These are phyloP conservation scores for Eleutherodactylus coqui DNA, from an alignment of 2,797 vertebrate genomes.

Conservation along the genomic window DNA sequence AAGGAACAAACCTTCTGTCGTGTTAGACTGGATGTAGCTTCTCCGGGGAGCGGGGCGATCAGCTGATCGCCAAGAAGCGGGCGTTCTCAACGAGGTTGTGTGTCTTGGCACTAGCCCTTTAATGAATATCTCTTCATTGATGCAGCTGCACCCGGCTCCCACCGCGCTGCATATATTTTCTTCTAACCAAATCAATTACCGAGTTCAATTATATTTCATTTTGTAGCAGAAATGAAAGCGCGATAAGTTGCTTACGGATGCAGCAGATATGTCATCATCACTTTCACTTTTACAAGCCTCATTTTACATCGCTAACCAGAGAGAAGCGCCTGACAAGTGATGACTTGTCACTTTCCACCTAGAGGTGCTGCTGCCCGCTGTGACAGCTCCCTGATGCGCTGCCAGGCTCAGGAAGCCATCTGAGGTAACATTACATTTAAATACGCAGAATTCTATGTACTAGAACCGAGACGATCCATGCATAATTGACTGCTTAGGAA, in stretches of 20 bases:
- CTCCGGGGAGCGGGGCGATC: no score
- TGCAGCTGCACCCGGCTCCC: not conserved
- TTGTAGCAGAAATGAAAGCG: not conserved
- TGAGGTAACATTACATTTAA: conserved; percentile 48
- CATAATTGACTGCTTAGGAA: conserved; percentile 7
- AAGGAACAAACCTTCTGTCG: no score
- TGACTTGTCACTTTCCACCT: conserved; percentile 47
- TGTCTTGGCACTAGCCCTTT: not conserved
- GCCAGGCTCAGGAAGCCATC: conserved; percentile 37
- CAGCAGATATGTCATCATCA: conserved; percentile 23
- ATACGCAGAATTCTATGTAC: not conserved
- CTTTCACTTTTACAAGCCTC: not conserved
- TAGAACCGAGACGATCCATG: not conserved
- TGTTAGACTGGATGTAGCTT: no score
- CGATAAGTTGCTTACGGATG: conserved; percentile 32
- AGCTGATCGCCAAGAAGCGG: no score
- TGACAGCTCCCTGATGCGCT: conserved; percentile 39
- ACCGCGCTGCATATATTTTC: not conserved
- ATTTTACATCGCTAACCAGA: conserved; percentile 28
- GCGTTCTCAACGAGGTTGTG: no score
- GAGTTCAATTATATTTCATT: conserved; percentile 12
- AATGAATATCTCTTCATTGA: not conserved
- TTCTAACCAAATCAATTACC: not conserved
- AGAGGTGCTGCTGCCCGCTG: conserved; percentile 31
- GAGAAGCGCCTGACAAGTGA: conserved; percentile 18